Base-by-base conservation (phyloP, 2,797 vertebrate genomes). In the Muscicapa striata region DNA sequence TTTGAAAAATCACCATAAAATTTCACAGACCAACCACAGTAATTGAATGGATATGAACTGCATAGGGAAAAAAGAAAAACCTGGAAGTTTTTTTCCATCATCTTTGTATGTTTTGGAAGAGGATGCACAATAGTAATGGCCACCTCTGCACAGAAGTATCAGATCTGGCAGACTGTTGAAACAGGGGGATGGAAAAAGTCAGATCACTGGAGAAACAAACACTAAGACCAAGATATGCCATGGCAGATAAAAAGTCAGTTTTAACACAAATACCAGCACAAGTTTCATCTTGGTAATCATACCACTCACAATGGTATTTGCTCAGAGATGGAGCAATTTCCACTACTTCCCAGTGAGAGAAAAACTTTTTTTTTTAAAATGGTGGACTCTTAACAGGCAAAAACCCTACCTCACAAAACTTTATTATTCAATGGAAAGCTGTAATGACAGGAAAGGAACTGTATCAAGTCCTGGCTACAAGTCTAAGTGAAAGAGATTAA, bases 361-460 rank as follows among this genome's bases (percentile, higher is more conserved):
- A 90, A 84, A 26, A 1, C 12, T 38, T 73, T 49, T 67, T 57
- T 40, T 45, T 43, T 76, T 67, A 5, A 61, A 79, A 79, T 74
- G 21, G 10, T 45, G 23, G 6, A 36, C 13, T 70, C 40, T 26
- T 41, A 83, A 70, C 24, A 76, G 36, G 52, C 26, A 89, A 63
- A n/a, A 89, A 36, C 4, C 10, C 18, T 36, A 15, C n/a, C 34
- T 86, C 70, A 67, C 10, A 74, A 55, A 83, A 70, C 19, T 51
- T 46, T 52, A 58, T 67, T 85, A 85, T 83, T 83, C 83, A 92
- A 94, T 36, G 52, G 64, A 80, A 83, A 80, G 45, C 18, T 92
- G 68, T 87, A 93, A 63, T 36, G 17, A 66, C 23, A 46, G 32
- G 34, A 85, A 93, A 55, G 13, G 21, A 19, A 79, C 48, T 36